These are phyloP conservation scores for Rhyacophila evoluta DNA, from an alignment of 2,888 invertebrate species.

Conservation along the genomic window DNA sequence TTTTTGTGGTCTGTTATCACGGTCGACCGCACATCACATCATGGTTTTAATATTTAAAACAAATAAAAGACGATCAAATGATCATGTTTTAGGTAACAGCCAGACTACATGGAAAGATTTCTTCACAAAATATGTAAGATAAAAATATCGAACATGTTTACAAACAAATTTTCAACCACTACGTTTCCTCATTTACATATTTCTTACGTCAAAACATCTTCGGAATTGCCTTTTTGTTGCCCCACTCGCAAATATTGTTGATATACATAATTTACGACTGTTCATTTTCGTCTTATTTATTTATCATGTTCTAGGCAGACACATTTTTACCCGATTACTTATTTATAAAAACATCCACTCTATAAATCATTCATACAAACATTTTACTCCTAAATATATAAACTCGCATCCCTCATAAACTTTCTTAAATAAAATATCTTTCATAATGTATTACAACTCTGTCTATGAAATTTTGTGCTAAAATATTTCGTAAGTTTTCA, in stretches of 20 bases:
- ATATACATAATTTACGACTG: slow-evolving; percentile 15
- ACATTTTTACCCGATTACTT: slow-evolving; percentile 19
- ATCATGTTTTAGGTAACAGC: background rate
- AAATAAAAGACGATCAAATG: background rate
- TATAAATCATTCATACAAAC: slow-evolving; percentile 10
- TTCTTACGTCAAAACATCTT: slow-evolving; percentile 25
- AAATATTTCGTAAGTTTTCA: background rate
- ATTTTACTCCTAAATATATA: slow-evolving; percentile 13
- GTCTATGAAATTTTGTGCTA: background rate
- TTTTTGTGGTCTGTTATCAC: too few relatives aligned
- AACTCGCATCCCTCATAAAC: slow-evolving; percentile 17
- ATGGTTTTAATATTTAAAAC: background rate
- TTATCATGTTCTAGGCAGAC: slow-evolving; percentile 3
- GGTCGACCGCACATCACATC: too few relatives aligned
- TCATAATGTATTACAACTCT: background rate
- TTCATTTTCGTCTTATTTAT: slow-evolving; percentile 14
- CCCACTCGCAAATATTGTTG: slow-evolving; percentile 10
- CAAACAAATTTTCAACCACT: slow-evolving; percentile 48
- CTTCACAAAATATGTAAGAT: slow-evolving; percentile 40
- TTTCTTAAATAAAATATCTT: background rate
- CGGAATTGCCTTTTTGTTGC: slow-evolving; percentile 26
- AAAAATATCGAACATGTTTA: slow-evolving; percentile 53
- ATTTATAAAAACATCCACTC: slow-evolving; percentile 10
- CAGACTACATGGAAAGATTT: slow-evolving; percentile 45
- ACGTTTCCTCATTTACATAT: slow-evolving; percentile 44